Conservation (phyloP, 2,113 vertebrate genomes). For the Acanthisitta chloris region DNA sequence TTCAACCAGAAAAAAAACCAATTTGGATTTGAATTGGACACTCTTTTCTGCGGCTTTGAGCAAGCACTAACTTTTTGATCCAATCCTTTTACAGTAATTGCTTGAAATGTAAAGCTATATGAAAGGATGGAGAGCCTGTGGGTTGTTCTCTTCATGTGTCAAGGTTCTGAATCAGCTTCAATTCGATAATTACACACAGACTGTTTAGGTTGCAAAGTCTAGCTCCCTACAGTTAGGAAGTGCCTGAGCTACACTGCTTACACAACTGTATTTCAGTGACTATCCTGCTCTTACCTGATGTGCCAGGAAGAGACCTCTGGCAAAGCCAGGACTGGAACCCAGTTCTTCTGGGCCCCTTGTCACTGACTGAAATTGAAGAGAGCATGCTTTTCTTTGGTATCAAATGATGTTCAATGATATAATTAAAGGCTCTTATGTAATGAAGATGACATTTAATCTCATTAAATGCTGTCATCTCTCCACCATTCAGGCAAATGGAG, state of each 20-base stretch:
- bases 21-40: not conserved
- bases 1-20: not conserved
- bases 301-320: not conserved
- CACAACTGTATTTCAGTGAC: not conserved
- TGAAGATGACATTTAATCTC: not conserved
- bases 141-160: not conserved
- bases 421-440: constrained; percentile 39
- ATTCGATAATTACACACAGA: not conserved
- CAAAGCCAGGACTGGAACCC: not conserved
- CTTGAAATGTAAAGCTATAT: not conserved
- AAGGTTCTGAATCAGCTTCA: constrained; percentile 21
- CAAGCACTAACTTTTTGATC: not conserved
- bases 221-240: not conserved
- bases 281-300: not conserved
- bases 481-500: not conserved
- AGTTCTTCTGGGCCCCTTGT: not conserved
- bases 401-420: not conserved
- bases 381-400: not conserved
- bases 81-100: not conserved
- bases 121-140: not conserved
- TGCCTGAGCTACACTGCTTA: not conserved
- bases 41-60: not conserved
- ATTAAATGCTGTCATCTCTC: not conserved
- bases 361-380: not conserved
- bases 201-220: not conserved